Evolutionary conservation across 1,140 invertebrate genomes (phyloP).

Genomic region (Drosophila eugracilis): DNA sequence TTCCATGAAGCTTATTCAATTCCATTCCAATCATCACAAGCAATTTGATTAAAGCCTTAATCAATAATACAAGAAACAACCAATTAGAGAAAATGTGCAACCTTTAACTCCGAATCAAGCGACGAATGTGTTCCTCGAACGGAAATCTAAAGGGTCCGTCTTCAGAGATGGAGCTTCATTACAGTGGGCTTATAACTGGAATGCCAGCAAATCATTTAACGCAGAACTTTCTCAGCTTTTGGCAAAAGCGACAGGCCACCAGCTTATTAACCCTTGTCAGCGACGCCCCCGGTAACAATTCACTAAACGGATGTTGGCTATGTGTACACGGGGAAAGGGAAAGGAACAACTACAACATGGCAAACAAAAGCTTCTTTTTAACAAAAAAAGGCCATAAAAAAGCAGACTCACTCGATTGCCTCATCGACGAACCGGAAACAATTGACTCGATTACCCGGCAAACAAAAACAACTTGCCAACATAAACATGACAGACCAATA

Average conservation of each 20-base stretch:
- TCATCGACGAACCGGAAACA: slow-evolving; percentile 79
- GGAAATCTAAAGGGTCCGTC: no score
- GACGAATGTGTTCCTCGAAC: no score
- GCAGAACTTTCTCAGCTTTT: slow-evolving; percentile 25
- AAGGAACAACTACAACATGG: slow-evolving; percentile 31
- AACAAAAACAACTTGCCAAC: slow-evolving; percentile 72
- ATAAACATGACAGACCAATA: slow-evolving; percentile 77
- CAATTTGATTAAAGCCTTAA: no score
- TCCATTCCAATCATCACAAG: no score
- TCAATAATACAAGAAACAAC: no score
- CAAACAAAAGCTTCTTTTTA: slow-evolving; percentile 28
- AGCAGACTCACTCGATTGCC: slow-evolving; percentile 81
- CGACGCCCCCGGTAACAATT: slow-evolving; percentile 45
- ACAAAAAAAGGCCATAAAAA: slow-evolving; percentile 61
- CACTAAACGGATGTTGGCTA: slow-evolving; percentile 66
- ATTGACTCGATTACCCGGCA: slow-evolving; percentile 81
- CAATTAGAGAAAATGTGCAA: no score
- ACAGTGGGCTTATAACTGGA: not conserved
- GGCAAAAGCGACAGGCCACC: slow-evolving; percentile 52
- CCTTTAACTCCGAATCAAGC: no score
- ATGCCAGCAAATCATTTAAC: slow-evolving; percentile 26
- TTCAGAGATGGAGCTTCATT: not conserved
- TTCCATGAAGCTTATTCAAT: no score
- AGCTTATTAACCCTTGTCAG: slow-evolving; percentile 79
- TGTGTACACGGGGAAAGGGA: slow-evolving; percentile 65